A percentile compares a stretch with the other conserved stretches of the same genome.
Evolutionary conservation across 2,888 invertebrate genomes (phyloP).

Genomic region (Lasioglossum lativentre): DNA sequence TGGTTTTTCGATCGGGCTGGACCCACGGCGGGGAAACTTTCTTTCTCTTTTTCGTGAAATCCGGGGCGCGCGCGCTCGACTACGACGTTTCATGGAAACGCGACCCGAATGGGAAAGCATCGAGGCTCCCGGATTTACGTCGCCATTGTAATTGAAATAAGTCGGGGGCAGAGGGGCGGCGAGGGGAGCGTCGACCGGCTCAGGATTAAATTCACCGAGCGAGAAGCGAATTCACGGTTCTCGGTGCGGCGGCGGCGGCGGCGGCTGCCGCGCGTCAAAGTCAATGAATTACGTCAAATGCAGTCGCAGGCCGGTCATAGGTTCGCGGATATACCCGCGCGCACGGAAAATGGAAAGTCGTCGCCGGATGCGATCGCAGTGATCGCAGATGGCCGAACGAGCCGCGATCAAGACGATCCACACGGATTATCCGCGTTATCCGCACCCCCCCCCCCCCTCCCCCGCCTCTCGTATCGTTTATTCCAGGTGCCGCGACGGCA

Average conservation of each 20-base stretch:
- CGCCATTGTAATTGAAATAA: conserved; percentile 33
- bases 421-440: conserved; percentile 21
- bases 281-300: conserved; percentile 37
- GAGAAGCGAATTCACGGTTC: conserved; percentile 19
- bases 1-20: background rate
- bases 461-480: background rate
- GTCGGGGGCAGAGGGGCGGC: background rate
- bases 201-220: conserved; percentile 27
- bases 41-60: background rate
- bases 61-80: background rate
- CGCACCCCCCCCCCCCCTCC: background rate
- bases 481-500: background rate
- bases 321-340: background rate
- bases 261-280: conserved; percentile 19
- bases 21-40: background rate
- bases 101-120: background rate
- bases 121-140: conserved; percentile 9
- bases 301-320: conserved; percentile 2
- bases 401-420: conserved; percentile 6
- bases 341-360: background rate
- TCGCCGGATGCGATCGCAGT: background rate
- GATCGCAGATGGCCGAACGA: background rate
- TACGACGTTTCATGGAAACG: conserved; percentile 3
- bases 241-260: background rate
- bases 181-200: background rate